phyloP scores from a whole-genome alignment of 2,797 vertebrate genomes.

The Platalea minor region DNA sequence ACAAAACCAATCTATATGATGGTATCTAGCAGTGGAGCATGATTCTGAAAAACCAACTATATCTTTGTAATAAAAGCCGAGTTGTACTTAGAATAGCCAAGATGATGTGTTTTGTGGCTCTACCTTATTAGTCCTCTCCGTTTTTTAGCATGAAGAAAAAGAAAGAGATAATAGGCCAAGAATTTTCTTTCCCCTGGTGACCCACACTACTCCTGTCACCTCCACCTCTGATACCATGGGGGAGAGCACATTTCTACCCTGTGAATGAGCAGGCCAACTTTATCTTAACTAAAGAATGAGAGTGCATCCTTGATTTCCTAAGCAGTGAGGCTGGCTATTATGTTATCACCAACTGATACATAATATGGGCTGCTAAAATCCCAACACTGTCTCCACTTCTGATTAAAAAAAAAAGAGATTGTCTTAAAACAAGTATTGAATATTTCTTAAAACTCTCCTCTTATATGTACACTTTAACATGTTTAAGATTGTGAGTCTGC shows the following conservation, averaged over 20 bases:
- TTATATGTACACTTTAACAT: neutral
- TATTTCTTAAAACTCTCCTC: neutral
- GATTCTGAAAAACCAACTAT: neutral
- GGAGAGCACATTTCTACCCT: neutral
- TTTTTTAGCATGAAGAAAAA: neutral
- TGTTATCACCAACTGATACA: neutral
- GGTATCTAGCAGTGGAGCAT: neutral
- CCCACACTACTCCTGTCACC: neutral
- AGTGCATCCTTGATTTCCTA: neutral
- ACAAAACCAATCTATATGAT: neutral
- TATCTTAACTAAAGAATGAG: neutral
- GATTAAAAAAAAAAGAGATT: neutral
- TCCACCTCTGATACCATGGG: neutral
- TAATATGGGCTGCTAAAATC: neutral
- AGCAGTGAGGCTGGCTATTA: neutral
- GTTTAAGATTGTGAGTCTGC: neutral
- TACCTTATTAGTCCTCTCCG: neutral
- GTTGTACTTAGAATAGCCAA: neutral
- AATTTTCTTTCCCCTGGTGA: neutral
- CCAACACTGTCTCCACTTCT: neutral
- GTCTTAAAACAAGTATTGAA: neutral
- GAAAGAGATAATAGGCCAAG: neutral
- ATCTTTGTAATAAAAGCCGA: neutral
- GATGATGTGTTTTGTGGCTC: neutral
- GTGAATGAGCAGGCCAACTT: neutral